phyloP scores from a whole-genome alignment of 2,113 vertebrate species.

The Alligator mississippiensis region DNA sequence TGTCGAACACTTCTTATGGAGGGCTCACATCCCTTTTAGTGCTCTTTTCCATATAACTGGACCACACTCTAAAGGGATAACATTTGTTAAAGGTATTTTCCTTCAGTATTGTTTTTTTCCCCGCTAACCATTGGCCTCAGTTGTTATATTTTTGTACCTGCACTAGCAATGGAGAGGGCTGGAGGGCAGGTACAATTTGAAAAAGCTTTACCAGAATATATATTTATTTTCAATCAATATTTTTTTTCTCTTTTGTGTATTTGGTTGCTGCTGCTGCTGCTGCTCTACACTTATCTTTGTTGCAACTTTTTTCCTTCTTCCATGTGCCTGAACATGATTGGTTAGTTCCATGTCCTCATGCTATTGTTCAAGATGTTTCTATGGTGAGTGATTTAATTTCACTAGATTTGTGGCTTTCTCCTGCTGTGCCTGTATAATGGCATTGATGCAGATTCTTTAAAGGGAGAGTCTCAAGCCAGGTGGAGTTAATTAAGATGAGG shows the following conservation, averaged over 20 bases:
- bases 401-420: conserved; percentile 73
- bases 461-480: conserved; percentile 64
- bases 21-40: not conserved
- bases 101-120: not conserved
- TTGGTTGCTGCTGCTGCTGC: not conserved
- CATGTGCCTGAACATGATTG: conserved; percentile 39
- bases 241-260: not conserved
- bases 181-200: not conserved
- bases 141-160: not conserved
- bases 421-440: conserved; percentile 69
- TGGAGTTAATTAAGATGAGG: conserved; percentile 74
- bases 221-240: not conserved
- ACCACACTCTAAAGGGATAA: not conserved
- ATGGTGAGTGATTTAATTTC: conserved; percentile 77
- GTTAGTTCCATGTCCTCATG: conserved; percentile 54
- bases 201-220: not conserved
- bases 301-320: conserved; percentile 36
- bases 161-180: not conserved
- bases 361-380: conserved; percentile 74
- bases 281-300: conserved; percentile 45
- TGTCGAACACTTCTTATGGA: not conserved
- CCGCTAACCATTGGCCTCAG: not conserved
- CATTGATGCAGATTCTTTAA: conserved; percentile 69
- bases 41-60: not conserved
- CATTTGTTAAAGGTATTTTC: not conserved